These are phyloP conservation scores for Rhingia rostrata DNA, from an alignment of 2,888 invertebrate genomes.

Conservation along the genomic window DNA sequence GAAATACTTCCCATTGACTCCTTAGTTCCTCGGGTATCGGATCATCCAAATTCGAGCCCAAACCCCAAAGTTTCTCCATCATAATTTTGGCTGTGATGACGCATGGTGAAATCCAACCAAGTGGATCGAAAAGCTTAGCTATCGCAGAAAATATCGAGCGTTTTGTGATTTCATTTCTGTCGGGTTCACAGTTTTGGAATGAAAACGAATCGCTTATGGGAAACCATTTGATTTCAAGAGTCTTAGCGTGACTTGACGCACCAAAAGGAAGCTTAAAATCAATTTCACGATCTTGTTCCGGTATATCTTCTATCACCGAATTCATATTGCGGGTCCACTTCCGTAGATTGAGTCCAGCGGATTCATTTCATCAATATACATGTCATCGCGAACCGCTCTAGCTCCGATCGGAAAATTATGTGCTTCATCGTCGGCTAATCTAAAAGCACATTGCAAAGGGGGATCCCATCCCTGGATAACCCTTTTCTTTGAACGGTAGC, in stretches of 20 bases:
- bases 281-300: neutral
- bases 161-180: slow-evolving; percentile 8
- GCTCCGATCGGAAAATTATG: neutral
- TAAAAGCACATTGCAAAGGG: neutral
- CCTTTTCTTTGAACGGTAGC: slow-evolving; percentile 7
- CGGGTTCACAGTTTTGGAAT: neutral
- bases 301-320: neutral
- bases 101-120: slow-evolving; percentile 64
- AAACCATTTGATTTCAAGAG: slow-evolving; percentile 21
- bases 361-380: slow-evolving; percentile 53
- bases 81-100: slow-evolving; percentile 65
- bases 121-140: slow-evolving; percentile 63
- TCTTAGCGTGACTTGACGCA: slow-evolving; percentile 2
- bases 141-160: slow-evolving; percentile 48
- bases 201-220: slow-evolving; percentile 8
- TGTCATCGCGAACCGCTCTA: slow-evolving; percentile 10
- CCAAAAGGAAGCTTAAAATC: slow-evolving; percentile 13
- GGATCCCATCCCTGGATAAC: slow-evolving; percentile 1
- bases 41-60: slow-evolving; percentile 57
- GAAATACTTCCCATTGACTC: slow-evolving; percentile 40
- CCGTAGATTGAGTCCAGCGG: slow-evolving; percentile 16
- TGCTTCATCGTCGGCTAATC: slow-evolving; percentile 19
- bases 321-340: slow-evolving; percentile 18
- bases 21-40: slow-evolving; percentile 29
- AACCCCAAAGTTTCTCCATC: slow-evolving; percentile 62